Percentiles rank a stretch among this genome's conserved stretches.
Conservation (phyloP, 35 echinoderm and acorn worm species). For the Lytechinus variegatus region DNA sequence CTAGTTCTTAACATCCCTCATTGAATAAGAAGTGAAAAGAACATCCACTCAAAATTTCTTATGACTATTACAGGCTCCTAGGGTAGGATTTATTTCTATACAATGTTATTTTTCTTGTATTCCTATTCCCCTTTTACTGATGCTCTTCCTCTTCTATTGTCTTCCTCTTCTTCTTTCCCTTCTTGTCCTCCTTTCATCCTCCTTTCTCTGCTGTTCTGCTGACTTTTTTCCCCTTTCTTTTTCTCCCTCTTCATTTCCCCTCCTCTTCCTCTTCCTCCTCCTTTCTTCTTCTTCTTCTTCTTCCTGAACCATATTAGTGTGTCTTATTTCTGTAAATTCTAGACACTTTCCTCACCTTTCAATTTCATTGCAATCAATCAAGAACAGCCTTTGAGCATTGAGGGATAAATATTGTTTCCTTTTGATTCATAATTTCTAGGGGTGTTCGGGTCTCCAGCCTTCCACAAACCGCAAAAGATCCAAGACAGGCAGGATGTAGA, state of each 20-base stretch:
- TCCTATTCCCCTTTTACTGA: neutral
- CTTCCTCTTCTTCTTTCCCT: no score
- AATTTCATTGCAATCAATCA: no score
- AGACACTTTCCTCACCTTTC: no score
- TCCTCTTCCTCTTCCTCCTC: no score
- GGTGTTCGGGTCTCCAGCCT: neutral
- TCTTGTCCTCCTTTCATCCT: no score
- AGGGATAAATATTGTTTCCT: neutral
- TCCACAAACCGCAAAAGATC: neutral
- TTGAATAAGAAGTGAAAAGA: neutral
- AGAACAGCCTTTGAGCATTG: no score
- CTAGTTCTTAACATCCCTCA: neutral
- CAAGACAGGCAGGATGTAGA: neutral
- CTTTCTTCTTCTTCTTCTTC: no score
- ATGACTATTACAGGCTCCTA: neutral
- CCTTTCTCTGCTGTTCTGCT: no score
- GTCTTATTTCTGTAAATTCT: no score
- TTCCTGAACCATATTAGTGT: no score
- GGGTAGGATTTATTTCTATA: neutral
- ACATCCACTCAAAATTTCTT: neutral
- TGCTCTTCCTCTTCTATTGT: neutral
- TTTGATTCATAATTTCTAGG: neutral
- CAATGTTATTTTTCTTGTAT: neutral
- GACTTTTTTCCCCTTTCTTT: no score
- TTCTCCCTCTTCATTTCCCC: no score